Percentiles rank a stretch among this genome's conserved stretches.
These are phyloP conservation scores for Oligia strigilis DNA, from an alignment of 2,888 invertebrate genomes.

Conservation along the genomic window DNA sequence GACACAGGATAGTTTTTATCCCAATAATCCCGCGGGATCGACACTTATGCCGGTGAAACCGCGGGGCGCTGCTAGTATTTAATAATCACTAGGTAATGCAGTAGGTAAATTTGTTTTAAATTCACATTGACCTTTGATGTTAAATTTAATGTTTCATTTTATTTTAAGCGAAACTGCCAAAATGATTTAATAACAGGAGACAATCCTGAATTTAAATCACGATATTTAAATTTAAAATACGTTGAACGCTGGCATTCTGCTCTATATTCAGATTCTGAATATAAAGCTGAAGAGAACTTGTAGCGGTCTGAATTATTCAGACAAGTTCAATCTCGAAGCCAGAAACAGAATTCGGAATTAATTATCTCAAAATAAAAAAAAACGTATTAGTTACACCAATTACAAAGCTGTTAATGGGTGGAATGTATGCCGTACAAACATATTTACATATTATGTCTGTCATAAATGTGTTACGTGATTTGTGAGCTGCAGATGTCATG, in stretches of 20 bases:
- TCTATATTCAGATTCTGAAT: background rate
- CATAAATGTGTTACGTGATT: slow-evolving; percentile 60
- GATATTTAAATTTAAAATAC: background rate
- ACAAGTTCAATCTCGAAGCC: background rate
- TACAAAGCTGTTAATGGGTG: slow-evolving; percentile 42
- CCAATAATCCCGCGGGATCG: too few species aligned
- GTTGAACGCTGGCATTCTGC: background rate
- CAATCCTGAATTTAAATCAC: background rate
- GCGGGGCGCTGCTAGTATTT: too few species aligned
- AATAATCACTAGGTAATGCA: background rate
- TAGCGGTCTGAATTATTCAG: too few species aligned
- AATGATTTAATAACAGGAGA: background rate
- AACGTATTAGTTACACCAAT: background rate
- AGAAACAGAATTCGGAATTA: background rate
- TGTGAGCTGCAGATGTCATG: slow-evolving; percentile 65
- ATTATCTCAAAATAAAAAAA: slow-evolving; percentile 2
- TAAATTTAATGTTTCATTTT: background rate
- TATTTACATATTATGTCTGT: slow-evolving; percentile 34
- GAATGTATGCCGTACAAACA: slow-evolving; percentile 10
- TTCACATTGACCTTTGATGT: too few species aligned
- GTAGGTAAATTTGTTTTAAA: background rate
- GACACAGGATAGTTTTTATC: too few species aligned
- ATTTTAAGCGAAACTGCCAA: background rate
- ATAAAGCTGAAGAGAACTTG: too few species aligned
- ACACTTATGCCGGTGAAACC: too few species aligned